Evolutionary conservation across 2,888 invertebrate species (phyloP).

Genomic region (Frankliniella fusca): DNA sequence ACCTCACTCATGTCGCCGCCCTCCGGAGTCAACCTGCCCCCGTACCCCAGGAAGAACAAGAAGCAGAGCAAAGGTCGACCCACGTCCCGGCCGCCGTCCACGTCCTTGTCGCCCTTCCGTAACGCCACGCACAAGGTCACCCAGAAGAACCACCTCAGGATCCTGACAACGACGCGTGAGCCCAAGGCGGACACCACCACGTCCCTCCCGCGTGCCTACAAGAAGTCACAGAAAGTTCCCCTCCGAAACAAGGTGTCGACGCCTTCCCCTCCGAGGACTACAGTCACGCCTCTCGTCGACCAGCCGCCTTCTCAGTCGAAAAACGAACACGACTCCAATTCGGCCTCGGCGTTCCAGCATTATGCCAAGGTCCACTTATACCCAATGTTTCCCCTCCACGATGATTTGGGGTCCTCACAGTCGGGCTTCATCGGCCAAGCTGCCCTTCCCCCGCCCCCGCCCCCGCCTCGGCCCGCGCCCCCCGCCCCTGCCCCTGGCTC

Average conservation of each 20-base stretch:
- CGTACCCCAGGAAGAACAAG: constrained; percentile 50
- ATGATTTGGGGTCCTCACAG: not conserved
- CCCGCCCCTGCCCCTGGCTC: constrained; percentile 35
- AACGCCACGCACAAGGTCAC: constrained; percentile 28
- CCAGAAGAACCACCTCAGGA: constrained; percentile 1
- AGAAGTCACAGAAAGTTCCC: constrained; percentile 41
- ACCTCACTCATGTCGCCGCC: constrained; percentile 31
- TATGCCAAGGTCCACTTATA: constrained; percentile 70
- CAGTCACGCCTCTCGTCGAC: not conserved
- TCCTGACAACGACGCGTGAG: constrained; percentile 22
- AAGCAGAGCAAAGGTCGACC: constrained; percentile 55
- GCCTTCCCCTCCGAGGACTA: not conserved
- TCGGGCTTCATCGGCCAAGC: not conserved
- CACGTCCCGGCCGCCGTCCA: constrained; percentile 39
- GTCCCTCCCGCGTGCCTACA: constrained; percentile 29
- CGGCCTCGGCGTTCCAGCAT: constrained; percentile 60
- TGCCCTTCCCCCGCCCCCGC: not conserved
- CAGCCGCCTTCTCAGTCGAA: not conserved
- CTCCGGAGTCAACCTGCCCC: constrained; percentile 35
- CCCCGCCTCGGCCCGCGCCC: not conserved
- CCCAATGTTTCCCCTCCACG: constrained; percentile 56
- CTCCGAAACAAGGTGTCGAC: not conserved
- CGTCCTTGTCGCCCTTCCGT: not conserved
- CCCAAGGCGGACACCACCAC: constrained; percentile 39
- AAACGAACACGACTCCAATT: not conserved